Conservation (phyloP, 2,797 vertebrate genomes). For the Coregonus ussuriensis region DNA sequence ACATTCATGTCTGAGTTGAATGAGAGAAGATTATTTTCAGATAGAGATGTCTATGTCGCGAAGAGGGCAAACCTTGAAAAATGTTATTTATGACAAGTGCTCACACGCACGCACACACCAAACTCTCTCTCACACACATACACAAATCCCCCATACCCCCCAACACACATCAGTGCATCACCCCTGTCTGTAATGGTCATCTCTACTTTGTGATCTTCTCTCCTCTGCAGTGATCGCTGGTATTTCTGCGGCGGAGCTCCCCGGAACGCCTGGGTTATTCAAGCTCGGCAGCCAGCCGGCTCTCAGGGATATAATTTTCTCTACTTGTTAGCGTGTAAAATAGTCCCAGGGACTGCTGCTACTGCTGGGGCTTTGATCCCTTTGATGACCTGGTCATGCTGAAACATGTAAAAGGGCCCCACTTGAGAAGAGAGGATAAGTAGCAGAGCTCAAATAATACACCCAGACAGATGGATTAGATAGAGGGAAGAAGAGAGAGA, state of each 20-base stretch:
- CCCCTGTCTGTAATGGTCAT: background rate
- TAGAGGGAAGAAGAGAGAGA: conserved; percentile 26
- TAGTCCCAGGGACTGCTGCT: conserved; percentile 34
- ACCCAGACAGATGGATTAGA: conserved; percentile 60
- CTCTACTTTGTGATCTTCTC: background rate
- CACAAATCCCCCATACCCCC: background rate
- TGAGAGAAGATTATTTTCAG: background rate
- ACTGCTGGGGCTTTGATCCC: conserved; percentile 58
- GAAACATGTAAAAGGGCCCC: conserved; percentile 58
- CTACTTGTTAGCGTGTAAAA: conserved; percentile 63
- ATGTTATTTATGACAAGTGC: background rate
- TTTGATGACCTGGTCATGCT: conserved; percentile 54
- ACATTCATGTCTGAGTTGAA: conserved; percentile 8
- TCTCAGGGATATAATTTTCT: conserved; percentile 42
- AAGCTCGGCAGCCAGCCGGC: background rate
- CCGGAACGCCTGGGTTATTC: background rate
- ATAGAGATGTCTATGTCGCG: background rate
- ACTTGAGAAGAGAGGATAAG: conserved; percentile 68
- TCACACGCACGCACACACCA: background rate
- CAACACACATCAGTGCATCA: background rate
- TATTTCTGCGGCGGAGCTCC: background rate
- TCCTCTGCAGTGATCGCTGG: background rate
- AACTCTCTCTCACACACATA: background rate
- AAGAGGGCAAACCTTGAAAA: conserved; percentile 1
- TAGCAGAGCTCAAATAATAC: conserved; percentile 63